Percentiles rank a stretch among this genome's conserved stretches.
These are phyloP conservation scores for Globodera rostochiensis DNA, from an alignment of 1,140 invertebrate species.

Conservation along the genomic window DNA sequence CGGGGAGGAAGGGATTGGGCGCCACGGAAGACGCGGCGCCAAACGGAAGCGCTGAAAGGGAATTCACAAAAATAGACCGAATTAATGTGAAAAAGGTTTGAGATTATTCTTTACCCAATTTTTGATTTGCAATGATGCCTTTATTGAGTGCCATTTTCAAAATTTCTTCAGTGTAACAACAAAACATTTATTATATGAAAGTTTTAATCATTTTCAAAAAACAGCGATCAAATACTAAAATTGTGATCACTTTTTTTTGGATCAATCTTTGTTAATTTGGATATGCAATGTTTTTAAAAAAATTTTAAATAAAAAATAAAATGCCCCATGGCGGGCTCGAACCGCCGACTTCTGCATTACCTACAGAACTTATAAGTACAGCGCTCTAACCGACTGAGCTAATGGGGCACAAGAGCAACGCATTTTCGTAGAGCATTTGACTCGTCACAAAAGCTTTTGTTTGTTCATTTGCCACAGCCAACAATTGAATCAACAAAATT, in stretches of 20 bases:
- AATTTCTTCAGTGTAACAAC: too few relatives aligned
- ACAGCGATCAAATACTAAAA: too few relatives aligned
- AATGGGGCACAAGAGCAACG: constrained; percentile 17
- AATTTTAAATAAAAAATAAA: not conserved
- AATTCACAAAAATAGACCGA: not conserved
- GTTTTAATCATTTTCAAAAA: too few relatives aligned
- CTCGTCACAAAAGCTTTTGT: constrained; percentile 1
- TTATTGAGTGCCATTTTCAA: too few relatives aligned
- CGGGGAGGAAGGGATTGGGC: constrained; percentile 6
- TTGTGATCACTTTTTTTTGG: too few relatives aligned
- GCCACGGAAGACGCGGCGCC: not conserved
- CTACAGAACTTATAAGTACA: constrained; percentile 32
- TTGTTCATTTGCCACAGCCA: not conserved
- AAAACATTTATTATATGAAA: too few relatives aligned
- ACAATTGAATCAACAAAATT: not conserved
- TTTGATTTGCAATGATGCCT: too few relatives aligned
- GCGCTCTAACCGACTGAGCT: constrained; percentile 39
- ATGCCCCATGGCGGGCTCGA: constrained; percentile 36
- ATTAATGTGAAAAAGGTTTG: not conserved
- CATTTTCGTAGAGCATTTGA: not conserved
- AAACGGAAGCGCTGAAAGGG: not conserved
- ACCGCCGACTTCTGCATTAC: constrained; percentile 34
- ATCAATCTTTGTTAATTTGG: too few relatives aligned
- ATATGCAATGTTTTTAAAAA: too few relatives aligned
- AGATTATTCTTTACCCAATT: too few relatives aligned